phyloP scores from a whole-genome alignment of 2,888 invertebrate species.

The Amblyjoppa proteus region DNA sequence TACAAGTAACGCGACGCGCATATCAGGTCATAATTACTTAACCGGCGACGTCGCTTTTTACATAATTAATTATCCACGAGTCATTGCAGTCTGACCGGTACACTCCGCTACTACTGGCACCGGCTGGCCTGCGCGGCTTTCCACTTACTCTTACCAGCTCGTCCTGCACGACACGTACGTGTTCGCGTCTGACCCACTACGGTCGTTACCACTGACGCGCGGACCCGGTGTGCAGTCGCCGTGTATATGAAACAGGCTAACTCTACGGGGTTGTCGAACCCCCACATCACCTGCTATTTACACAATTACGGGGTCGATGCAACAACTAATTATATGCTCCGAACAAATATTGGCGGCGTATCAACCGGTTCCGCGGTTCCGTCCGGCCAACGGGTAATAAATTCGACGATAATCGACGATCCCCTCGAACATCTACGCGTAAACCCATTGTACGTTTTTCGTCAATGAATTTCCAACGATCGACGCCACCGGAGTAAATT shows the following conservation, averaged over 20 bases:
- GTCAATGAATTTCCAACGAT: background rate
- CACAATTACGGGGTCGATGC: conserved; percentile 38
- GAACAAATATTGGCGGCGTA: conserved; percentile 64
- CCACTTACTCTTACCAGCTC: conserved; percentile 12
- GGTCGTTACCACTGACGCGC: conserved; percentile 26
- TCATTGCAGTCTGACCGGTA: conserved; percentile 59
- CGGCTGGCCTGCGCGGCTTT: conserved; percentile 37
- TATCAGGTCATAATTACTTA: conserved; percentile 64
- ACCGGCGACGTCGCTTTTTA: conserved; percentile 48
- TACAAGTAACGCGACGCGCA: conserved; percentile 43
- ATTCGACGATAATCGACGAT: conserved; percentile 30
- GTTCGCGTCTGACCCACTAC: conserved; percentile 38
- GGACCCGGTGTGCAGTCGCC: conserved; percentile 4
- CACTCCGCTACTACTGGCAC: conserved; percentile 57
- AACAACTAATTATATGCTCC: conserved; percentile 67
- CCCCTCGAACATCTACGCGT: background rate
- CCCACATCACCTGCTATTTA: background rate
- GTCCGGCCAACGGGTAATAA: conserved; percentile 43
- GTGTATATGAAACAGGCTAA: background rate
- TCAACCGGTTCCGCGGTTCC: conserved; percentile 58
- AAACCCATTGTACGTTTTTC: background rate
- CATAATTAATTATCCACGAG: conserved; percentile 63
- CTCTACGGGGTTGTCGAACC: background rate
- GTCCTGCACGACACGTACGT: background rate
- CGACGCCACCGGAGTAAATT: background rate